Evolutionary conservation across 2,113 vertebrate genomes (phyloP), one percentile per base, ranked within the genome.

Genomic region (Brachyhypopomus occidentalis): DNA sequence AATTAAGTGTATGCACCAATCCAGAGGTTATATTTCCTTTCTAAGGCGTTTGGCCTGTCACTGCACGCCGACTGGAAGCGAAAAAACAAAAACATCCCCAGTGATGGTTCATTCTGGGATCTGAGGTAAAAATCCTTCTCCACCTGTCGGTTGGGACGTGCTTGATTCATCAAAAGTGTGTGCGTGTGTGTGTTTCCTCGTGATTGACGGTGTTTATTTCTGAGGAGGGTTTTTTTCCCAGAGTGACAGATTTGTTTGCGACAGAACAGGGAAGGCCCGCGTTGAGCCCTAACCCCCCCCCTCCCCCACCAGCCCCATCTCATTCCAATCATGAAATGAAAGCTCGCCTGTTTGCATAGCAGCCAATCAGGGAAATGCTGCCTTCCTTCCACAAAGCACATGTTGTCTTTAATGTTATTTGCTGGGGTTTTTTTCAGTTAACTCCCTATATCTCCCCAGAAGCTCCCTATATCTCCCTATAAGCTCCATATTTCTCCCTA

Each of bases 331-430:
- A 55, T 76, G 71, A 80, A 79, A 25, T 27, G 36, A 76, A 66
- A 8, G 75, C 22, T 23, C 27, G 64, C 25, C 34, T 78, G 83
- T 87, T 78, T 80, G 63, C 59, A 62, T 60, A 63, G 20, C 77
- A 30, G n/a, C 73, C 48, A 78, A 83, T 78, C 78, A 78, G 69
- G 30, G 78, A 75, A 67, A 77, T 30, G n/a, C 58, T 72, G 17
- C 63, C 78, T 85, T 80, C 85, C 80, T 87, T 87, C 62, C 22
- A 55, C 23, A 41, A 72, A 72, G 75, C 34, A 80, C 72, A 59
- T 48, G 64, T 75, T 38, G 30, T 71, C 74, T 81, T 83, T 74
- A 83, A 80, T 84, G 17, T 59, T 78, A 56, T 52, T 52, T 58
- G 11, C 2, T 67, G 14, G 2, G 55, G 73, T 80, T 60, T 73